Percentiles rank a stretch among this genome's conserved stretches.
phyloP scores from a whole-genome alignment of 2,113 vertebrate genomes.

The Scopus umbretta region DNA sequence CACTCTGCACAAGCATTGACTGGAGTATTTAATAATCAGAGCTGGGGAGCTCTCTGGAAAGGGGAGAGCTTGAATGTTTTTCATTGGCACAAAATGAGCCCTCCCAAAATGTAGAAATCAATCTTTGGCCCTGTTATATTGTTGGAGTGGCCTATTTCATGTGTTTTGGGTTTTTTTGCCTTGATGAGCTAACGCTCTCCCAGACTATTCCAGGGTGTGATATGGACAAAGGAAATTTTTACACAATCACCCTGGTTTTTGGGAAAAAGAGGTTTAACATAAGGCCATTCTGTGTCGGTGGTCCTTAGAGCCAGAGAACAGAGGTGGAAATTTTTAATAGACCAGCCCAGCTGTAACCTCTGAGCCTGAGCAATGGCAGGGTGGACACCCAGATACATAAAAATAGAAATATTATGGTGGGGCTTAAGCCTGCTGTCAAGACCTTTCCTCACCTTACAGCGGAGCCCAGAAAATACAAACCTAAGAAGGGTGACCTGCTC shows the following conservation, averaged over 20 bases:
- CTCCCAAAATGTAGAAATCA: background rate
- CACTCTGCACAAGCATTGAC: background rate
- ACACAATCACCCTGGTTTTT: accelerated
- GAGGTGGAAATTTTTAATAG: background rate
- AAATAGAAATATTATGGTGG: background rate
- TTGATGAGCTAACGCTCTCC: background rate
- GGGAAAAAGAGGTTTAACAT: background rate
- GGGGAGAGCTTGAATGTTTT: background rate
- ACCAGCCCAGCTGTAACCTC: background rate
- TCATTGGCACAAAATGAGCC: background rate
- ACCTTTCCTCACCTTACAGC: background rate
- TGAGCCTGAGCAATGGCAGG: background rate
- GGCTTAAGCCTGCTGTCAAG: background rate
- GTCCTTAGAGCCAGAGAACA: background rate
- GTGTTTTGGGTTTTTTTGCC: background rate
- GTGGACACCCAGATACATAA: background rate
- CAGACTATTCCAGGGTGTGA: background rate
- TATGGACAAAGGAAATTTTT: background rate
- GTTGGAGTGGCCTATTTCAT: background rate
- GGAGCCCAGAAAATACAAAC: background rate
- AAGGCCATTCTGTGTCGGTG: background rate
- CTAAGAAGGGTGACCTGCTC: background rate
- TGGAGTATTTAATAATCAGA: background rate
- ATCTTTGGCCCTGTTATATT: background rate
- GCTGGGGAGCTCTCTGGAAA: background rate